Base-by-base conservation (phyloP, 1,140 invertebrate genomes). In the Saccostrea glomerata region DNA sequence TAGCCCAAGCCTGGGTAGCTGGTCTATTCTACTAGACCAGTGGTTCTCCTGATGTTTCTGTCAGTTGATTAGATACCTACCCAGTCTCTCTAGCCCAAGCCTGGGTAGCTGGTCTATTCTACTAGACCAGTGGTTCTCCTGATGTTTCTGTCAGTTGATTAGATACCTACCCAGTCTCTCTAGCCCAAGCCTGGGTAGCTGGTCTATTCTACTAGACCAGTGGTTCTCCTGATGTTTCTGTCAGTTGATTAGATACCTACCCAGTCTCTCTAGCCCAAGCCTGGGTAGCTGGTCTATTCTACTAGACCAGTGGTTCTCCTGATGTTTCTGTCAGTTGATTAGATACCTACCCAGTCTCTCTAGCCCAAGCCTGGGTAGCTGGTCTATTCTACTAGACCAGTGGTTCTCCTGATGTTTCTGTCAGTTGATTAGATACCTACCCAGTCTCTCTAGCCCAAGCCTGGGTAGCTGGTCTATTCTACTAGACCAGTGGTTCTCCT, bases 31-130 rank as follows among this genome's bases (percentile, higher is more conserved):
- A 11, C 70, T 77, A 12, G 70, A 77, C 70, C 70, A 77, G 70
- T 30, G 70, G 25, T 77, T 77, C 70, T 77, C 70, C 17, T 84
- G 40, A 6, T 84, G 55, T 91, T 89, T 66, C 88, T 88, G 60
- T 89, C 88, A 3, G 47, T 47, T 47, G 47, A 2, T 47, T 47
- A 2, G 5, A 47, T 47, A 66, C 60, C 0, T 66, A 47, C 47
- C 47, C 5, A 47, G 5, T 9, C 47, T 47, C 47, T 47, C 9
- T 47, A 47, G 1, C 47, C 47, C 47, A 6, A 47, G 47, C 47
- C 47, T 2, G 1, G 5, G 1, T 1, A 47, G 47, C 1, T 47
- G 47, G 47, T 47, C 47, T 7, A 47, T 47, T 47, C 47, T 47
- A 6, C 40, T 47, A 0, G 47, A 47, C 47, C 47, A 47, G 47